Evolutionary conservation across 64 coral and sea anemone species (phyloP).

Genomic region (Pocillopora damicornis): DNA sequence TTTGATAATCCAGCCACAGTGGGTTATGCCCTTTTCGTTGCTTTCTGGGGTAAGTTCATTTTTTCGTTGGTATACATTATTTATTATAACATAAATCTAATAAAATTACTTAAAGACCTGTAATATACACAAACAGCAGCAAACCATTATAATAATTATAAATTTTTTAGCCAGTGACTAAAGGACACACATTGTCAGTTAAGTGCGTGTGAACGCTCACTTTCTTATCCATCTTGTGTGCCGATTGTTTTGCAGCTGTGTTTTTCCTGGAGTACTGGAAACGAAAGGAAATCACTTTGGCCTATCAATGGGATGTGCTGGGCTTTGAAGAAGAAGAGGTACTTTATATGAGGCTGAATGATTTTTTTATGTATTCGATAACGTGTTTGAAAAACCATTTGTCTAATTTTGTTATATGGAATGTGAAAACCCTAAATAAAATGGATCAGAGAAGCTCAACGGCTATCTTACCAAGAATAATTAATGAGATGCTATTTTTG

Average conservation of each 20-base stretch:
- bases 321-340: conserved; percentile 87
- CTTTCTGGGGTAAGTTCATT: conserved; percentile 92
- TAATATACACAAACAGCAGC: too few species aligned
- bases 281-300: conserved; percentile 93
- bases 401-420: too few species aligned
- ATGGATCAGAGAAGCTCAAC: too few species aligned
- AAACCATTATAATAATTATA: too few species aligned
- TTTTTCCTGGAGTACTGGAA: conserved; percentile 99
- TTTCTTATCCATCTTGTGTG: too few species aligned
- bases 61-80: background rate
- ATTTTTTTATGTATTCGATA: background rate
- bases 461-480: too few species aligned
- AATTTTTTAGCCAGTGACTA: too few species aligned
- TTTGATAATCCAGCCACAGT: conserved; percentile 98
- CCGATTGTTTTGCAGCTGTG: conserved; percentile 54
- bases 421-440: too few species aligned
- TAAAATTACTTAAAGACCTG: background rate
- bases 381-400: too few species aligned
- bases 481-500: too few species aligned
- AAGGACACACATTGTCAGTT: too few species aligned
- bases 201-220: too few species aligned
- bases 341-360: background rate
- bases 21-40: conserved; percentile 89
- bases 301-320: conserved; percentile 86
- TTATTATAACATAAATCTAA: background rate